Evolutionary conservation across 2,797 vertebrate genomes (phyloP).

Genomic region (Argentina silus): DNA sequence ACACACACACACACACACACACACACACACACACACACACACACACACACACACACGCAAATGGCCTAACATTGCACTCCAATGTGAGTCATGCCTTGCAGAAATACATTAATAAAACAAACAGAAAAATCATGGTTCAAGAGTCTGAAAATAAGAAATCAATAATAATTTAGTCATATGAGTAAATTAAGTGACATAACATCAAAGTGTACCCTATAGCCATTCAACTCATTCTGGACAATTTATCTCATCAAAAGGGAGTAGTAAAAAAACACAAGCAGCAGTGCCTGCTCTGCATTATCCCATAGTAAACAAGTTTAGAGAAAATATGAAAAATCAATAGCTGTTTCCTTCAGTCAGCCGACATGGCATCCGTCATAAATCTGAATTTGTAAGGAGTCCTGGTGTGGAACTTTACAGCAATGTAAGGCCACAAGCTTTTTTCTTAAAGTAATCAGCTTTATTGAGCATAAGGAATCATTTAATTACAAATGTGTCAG

Average conservation of each 20-base stretch:
- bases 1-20: constrained; percentile 25
- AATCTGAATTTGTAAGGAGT: constrained; percentile 73
- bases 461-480: constrained; percentile 58
- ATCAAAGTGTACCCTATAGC: constrained; percentile 89
- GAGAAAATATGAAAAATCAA: constrained; percentile 94
- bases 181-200: constrained; percentile 91
- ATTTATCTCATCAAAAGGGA: constrained; percentile 88
- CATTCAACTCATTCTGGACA: constrained; percentile 84
- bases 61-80: constrained; percentile 31
- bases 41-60: constrained; percentile 12
- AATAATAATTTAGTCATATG: constrained; percentile 96
- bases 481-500: constrained; percentile 58
- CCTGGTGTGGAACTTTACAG: constrained; percentile 23
- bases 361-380: constrained; percentile 87
- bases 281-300: constrained; percentile 81
- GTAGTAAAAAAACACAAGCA: constrained; percentile 84
- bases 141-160: constrained; percentile 91
- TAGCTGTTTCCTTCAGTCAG: constrained; percentile 91
- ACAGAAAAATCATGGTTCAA: constrained; percentile 78
- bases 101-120: constrained; percentile 89
- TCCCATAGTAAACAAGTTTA: constrained; percentile 88
- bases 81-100: constrained; percentile 84
- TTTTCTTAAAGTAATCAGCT: constrained; percentile 47
- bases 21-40: constrained; percentile 31
- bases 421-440: background rate